Base-by-base conservation (phyloP, 2,888 invertebrate species). In the Amphipyra berbera region DNA sequence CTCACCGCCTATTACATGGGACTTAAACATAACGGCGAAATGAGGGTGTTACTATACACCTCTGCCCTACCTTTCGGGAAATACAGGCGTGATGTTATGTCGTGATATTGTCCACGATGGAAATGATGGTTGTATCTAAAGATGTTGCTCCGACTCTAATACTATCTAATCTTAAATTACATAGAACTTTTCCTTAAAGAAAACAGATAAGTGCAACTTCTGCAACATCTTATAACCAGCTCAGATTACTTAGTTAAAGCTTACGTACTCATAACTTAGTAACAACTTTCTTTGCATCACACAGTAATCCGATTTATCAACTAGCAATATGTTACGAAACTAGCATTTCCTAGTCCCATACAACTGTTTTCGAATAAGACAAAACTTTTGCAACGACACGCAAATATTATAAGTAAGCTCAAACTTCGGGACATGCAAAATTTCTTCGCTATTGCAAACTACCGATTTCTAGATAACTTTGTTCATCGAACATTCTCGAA, bases 401-500 rank as follows among this genome's bases (percentile, higher is more conserved):
- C 53, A 61, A 67, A 64, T 68, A 76, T 73, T 65, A 53, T 63
- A 68, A 56, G 56, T 57, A 68, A 61, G 49, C 47, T 52, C 53
- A 27, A 64, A 68, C 61, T 67, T 60, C 27, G 41, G 44, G 63
- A 61, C 55, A 65, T 47, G 62, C 40, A 50, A 45, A 69, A 58
- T 61, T 57, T 62, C 68, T 53, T 47, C 57, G 44, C 42, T 37
- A 64, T 62, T 37, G 44, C 61, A 57, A 71, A 73, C 79, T 64
- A 66, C 63, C 52, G 62, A 73, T 65, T 61, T 58, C 55, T 50
- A 30, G 30, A 52, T 48, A 66, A 78, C 59, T 68, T 73, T 47
- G 58, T 65, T 54, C 41, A 30, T 45, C 49, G 59, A 69, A 76
- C 56, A 63, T 71, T 71, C 57, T 50, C 21, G 45, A 79, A 78